phyloP scores from a whole-genome alignment of 1,140 invertebrate species.

The Cydia fagiglandana region DNA sequence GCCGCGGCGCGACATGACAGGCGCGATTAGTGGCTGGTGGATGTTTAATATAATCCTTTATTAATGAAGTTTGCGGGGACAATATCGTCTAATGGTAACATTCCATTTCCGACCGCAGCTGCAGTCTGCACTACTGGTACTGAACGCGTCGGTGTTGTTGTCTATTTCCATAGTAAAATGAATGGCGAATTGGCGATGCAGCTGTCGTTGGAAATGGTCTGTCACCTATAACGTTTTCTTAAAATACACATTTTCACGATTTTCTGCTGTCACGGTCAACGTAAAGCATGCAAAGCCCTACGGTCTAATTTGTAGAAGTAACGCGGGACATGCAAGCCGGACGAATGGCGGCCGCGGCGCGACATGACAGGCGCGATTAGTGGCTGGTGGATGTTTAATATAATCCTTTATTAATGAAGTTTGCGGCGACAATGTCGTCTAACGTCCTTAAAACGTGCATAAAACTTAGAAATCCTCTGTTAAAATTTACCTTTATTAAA shows the following conservation, averaged over 20 bases:
- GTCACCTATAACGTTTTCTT: no score
- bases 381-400: neutral
- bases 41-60: slow-evolving; percentile 7
- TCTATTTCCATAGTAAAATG: no score
- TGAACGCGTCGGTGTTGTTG: no score
- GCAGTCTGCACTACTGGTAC: no score
- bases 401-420: neutral
- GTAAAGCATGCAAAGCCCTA: neutral
- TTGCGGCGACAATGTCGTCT: neutral
- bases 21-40: neutral
- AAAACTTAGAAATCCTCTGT: no score
- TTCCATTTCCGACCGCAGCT: no score
- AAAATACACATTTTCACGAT: neutral
- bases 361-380: neutral
- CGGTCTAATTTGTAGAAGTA: neutral
- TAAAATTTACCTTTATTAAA: no score
- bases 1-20: neutral
- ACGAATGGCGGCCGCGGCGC: neutral
- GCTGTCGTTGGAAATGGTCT: no score
- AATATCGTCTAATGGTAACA: no score
- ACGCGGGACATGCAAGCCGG: neutral
- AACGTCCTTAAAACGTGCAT: no score
- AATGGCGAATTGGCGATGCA: no score
- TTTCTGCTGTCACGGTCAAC: neutral
- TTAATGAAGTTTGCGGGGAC: neutral